Percentiles rank a stretch among this genome's conserved stretches.
phyloP scores from a whole-genome alignment of 2,797 vertebrate species.

The Bradypodion ventrale region DNA sequence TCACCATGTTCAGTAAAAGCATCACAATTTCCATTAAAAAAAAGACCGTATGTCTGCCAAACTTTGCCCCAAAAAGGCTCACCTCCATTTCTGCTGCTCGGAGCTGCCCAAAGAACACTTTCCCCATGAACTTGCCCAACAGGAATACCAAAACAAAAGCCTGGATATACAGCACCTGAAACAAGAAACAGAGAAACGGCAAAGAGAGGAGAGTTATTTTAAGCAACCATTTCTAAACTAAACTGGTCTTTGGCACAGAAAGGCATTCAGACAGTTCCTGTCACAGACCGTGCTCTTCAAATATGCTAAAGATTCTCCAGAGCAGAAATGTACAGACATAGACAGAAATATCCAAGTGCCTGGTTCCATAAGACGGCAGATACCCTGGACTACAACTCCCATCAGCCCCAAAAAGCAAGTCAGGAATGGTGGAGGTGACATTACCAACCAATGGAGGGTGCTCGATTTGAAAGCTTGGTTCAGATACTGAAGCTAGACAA shows the following conservation, averaged over 20 bases:
- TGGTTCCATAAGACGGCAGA: too few relatives aligned
- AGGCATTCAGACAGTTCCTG: too few relatives aligned
- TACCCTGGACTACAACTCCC: too few relatives aligned
- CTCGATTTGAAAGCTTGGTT: not conserved
- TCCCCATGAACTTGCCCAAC: constrained; percentile 95
- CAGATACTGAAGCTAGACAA: not conserved
- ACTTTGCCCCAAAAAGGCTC: not conserved
- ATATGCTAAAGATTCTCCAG: not conserved
- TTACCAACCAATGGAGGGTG: too few relatives aligned
- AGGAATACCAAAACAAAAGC: constrained; percentile 95
- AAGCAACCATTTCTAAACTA: not conserved
- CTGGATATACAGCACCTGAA: constrained; percentile 93
- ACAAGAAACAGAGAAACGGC: not conserved
- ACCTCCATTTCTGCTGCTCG: constrained; percentile 97
- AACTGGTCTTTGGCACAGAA: too few relatives aligned
- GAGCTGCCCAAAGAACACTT: constrained; percentile 94
- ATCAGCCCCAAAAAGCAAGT: not conserved
- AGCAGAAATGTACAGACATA: not conserved
- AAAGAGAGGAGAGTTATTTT: not conserved
- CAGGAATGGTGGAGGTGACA: too few relatives aligned
- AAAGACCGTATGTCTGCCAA: not conserved
- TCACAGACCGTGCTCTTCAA: too few relatives aligned
- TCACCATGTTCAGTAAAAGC: too few relatives aligned
- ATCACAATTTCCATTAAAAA: too few relatives aligned
- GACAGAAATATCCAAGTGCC: too few relatives aligned